Conservation (phyloP, 2,113 vertebrate genomes). For the Nettapus auritus region DNA sequence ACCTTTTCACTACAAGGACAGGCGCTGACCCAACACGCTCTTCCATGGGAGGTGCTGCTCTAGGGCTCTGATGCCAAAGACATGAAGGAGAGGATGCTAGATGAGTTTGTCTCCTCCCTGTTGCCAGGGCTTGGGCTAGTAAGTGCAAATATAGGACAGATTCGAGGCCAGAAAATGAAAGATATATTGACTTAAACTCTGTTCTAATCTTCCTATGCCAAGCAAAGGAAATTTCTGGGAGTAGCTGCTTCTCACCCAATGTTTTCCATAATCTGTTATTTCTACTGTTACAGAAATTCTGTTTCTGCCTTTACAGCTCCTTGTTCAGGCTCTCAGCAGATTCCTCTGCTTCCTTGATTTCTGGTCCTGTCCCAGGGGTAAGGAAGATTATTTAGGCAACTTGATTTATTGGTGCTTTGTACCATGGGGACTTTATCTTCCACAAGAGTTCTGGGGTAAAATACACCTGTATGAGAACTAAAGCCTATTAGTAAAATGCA, state of each 20-base stretch:
- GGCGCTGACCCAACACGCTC: background rate
- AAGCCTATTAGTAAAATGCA: background rate
- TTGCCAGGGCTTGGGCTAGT: background rate
- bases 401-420: background rate
- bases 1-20: background rate
- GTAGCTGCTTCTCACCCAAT: background rate
- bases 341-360: background rate
- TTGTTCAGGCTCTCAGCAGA: rapidly evolving
- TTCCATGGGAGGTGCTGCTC: background rate
- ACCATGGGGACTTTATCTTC: background rate
- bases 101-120: background rate
- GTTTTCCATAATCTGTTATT: background rate
- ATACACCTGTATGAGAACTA: background rate
- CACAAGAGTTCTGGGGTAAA: no score
- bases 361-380: background rate
- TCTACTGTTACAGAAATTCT: background rate
- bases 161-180: background rate
- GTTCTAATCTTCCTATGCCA: background rate
- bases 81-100: background rate
- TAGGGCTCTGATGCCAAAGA: background rate
- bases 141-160: background rate
- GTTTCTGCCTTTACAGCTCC: background rate
- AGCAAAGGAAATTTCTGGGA: background rate
- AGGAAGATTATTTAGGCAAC: background rate
- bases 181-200: background rate